These are phyloP conservation scores for Syngnathus rostellatus DNA, from an alignment of 2,797 vertebrate species.

Conservation along the genomic window DNA sequence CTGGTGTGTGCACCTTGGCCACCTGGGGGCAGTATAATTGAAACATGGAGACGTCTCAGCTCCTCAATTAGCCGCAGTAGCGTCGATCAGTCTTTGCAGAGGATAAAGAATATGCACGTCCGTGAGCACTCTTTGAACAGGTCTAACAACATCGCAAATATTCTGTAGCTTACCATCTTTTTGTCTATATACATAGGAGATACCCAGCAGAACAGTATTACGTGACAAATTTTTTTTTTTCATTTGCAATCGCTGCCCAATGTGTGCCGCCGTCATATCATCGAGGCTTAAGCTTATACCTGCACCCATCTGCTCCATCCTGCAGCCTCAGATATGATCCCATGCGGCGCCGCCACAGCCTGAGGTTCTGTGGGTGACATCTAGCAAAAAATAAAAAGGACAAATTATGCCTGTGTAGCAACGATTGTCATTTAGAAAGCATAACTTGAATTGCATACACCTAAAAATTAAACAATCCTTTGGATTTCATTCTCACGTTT, in stretches of 20 bases:
- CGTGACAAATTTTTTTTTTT: background rate
- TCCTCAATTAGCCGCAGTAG: background rate
- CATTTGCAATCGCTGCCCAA: constrained; percentile 1
- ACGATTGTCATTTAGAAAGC: background rate
- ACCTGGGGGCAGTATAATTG: background rate
- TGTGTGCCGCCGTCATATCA: background rate
- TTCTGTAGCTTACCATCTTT: too few species aligned
- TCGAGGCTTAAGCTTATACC: background rate
- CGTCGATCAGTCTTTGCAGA: too few species aligned
- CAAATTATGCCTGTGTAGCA: background rate
- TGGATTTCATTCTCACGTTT: too few species aligned
- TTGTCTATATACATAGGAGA: background rate
- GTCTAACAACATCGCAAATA: background rate
- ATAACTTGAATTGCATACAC: too few species aligned
- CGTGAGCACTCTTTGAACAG: background rate
- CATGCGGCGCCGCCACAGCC: background rate
- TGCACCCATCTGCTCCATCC: constrained; percentile 1
- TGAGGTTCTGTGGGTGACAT: background rate
- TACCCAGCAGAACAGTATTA: background rate
- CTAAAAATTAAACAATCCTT: too few species aligned
- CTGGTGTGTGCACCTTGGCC: background rate
- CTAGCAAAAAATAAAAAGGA: background rate
- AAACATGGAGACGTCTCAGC: background rate
- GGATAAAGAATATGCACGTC: too few species aligned
- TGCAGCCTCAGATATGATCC: background rate